These are phyloP conservation scores for Eubucco bourcierii DNA, from an alignment of 2,113 vertebrate species.

Conservation along the genomic window DNA sequence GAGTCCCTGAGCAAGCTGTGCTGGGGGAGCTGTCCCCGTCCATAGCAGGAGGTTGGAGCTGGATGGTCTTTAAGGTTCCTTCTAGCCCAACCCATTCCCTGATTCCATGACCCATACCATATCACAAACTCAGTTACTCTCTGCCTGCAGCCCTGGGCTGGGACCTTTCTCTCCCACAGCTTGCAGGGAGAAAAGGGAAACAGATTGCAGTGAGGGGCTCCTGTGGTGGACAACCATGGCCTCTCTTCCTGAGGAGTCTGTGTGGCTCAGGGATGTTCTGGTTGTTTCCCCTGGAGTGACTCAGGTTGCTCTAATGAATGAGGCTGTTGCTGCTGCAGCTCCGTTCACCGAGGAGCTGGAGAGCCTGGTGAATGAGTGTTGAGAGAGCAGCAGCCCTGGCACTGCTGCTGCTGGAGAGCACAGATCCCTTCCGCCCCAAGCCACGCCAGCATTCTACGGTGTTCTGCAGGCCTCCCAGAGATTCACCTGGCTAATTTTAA, in stretches of 20 bases:
- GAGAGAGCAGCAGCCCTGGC: background rate
- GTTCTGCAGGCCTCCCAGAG: background rate
- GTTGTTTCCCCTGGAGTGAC: background rate
- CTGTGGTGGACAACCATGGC: background rate
- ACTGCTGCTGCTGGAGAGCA: background rate
- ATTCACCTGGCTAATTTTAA: constrained; percentile 21
- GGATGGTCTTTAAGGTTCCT: too few species aligned
- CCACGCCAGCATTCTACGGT: too few species aligned
- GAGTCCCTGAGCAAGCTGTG: too few species aligned
- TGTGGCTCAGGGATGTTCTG: background rate
- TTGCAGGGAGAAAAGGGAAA: background rate
- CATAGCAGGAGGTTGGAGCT: too few species aligned
- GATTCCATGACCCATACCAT: too few species aligned
- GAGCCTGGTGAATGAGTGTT: background rate
- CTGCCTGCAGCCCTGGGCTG: background rate
- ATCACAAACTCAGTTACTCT: too few species aligned
- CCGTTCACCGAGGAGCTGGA: background rate
- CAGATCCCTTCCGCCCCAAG: too few species aligned
- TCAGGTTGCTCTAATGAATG: background rate
- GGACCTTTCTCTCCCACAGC: background rate
- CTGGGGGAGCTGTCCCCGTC: too few species aligned
- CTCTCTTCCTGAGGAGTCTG: background rate
- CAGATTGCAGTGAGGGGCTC: background rate
- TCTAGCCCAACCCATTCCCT: too few species aligned
- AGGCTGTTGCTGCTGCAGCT: background rate